Conservation (phyloP, 2,797 vertebrate genomes). For the Mus caroli region DNA sequence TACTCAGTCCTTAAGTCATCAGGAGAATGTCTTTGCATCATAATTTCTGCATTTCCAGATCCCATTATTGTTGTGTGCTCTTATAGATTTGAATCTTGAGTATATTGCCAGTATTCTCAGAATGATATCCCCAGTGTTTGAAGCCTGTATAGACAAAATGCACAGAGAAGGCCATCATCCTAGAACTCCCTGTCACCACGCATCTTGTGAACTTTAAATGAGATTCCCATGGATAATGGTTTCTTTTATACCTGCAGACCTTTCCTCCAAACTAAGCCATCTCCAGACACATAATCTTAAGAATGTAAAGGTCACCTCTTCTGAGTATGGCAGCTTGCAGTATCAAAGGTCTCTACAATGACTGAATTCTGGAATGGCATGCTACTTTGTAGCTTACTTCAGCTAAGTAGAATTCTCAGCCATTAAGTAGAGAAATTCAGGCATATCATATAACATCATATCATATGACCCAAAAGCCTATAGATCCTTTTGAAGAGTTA, state of each 20-base stretch:
- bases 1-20: background rate
- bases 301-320: conserved; percentile 15
- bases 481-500: background rate
- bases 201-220: background rate
- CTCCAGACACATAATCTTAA: background rate
- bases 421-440: background rate
- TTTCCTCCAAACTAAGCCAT: background rate
- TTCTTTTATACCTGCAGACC: background rate
- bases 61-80: background rate
- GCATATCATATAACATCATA: too few relatives aligned
- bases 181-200: background rate
- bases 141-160: background rate
- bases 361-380: background rate
- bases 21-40: background rate
- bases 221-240: background rate
- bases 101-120: background rate
- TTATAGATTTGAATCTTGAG: background rate
- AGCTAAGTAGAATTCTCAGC: conserved; percentile 16
- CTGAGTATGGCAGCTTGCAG: background rate
- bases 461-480: background rate
- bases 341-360: background rate
- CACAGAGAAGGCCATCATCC: background rate
- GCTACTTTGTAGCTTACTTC: background rate
- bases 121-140: background rate
- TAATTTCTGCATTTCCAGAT: background rate